Base-by-base conservation (phyloP, 2,113 vertebrate species). In the Etheostoma spectabile region DNA sequence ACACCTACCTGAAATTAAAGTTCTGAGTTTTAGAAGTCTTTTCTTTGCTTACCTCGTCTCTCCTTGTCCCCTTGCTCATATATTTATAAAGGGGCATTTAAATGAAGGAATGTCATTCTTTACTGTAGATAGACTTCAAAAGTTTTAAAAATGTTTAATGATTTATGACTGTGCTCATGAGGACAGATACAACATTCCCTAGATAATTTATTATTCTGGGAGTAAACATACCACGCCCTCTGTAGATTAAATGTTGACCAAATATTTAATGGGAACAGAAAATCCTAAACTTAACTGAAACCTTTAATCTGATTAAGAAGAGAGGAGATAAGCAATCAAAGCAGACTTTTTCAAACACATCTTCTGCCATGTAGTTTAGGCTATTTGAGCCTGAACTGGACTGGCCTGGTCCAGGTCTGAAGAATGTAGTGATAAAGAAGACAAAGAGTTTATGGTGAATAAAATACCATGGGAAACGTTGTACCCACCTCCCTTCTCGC, bases 401-500 rank as follows among this genome's bases (percentile, higher is more conserved):
- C 14, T 22, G 4, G 55, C 42, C 59, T 30, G 27, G 45, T 38
- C 24, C 61, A 52, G 22, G 21, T 49, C 55, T 68, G 30, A 52
- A 18, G 24, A 65, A 68, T 14, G 15, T 6, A 59, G 53, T 14
- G 8, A 42, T 55, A 6, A 27, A 52, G 52, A 72, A 74, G 14
- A 74, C 52, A 80, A 53, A 51, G 4, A 56, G 38, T 2, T 74
- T 11, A 35, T 14, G 8, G 59, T 5, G 30, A 71, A 21, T 24
- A 22, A 73, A 63, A 51, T 21, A 49, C 45, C 19, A 74, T 14
- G 0, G 11, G 6, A 24, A 16, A 52, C 21, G 3, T n/a, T 78
- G 89, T 33, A 95, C 97, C 93, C 94, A 98, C 97, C 97, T 97
- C 82, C 66, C 2, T 24, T 42, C 6, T 46, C 3, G 2, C 85